phyloP scores from a whole-genome alignment of 2,113 vertebrate species.

The Anthoscopus minutus region DNA sequence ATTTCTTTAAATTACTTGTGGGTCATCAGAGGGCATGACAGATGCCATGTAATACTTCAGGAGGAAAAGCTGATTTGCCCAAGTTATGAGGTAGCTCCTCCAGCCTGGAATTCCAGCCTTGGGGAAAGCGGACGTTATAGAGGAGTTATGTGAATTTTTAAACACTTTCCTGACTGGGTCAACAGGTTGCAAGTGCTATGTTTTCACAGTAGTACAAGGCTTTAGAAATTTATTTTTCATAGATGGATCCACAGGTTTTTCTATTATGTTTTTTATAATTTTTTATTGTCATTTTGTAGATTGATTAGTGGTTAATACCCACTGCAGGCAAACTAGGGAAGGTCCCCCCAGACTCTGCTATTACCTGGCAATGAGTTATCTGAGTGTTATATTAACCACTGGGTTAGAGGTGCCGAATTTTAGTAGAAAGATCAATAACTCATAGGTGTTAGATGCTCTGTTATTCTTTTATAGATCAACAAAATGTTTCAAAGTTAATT shows the following conservation, averaged over 20 bases:
- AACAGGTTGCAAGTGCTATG: constrained; percentile 5
- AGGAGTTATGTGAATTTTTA: background rate
- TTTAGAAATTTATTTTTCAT: constrained; percentile 18
- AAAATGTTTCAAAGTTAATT: constrained; percentile 16
- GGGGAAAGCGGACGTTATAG: background rate
- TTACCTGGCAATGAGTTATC: background rate
- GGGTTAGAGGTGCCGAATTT: background rate
- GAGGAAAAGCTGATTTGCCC: background rate
- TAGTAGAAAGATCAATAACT: background rate
- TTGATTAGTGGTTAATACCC: background rate
- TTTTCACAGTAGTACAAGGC: constrained; percentile 1
- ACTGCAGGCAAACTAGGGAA: background rate
- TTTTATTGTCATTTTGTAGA: constrained; percentile 18
- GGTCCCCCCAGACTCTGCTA: background rate
- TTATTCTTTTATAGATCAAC: constrained; percentile 11
- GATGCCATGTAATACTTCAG: background rate
- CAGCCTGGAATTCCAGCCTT: background rate
- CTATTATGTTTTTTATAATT: background rate
- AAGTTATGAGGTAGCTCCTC: background rate
- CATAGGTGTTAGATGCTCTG: background rate
- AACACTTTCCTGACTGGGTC: background rate
- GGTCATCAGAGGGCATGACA: background rate
- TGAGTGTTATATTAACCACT: background rate
- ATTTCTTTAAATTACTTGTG: background rate
- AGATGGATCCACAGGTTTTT: background rate